Percentiles rank a stretch among this genome's conserved stretches.
Conservation (phyloP, 2,113 vertebrate species). For the Trichomycterus rosablanca region DNA sequence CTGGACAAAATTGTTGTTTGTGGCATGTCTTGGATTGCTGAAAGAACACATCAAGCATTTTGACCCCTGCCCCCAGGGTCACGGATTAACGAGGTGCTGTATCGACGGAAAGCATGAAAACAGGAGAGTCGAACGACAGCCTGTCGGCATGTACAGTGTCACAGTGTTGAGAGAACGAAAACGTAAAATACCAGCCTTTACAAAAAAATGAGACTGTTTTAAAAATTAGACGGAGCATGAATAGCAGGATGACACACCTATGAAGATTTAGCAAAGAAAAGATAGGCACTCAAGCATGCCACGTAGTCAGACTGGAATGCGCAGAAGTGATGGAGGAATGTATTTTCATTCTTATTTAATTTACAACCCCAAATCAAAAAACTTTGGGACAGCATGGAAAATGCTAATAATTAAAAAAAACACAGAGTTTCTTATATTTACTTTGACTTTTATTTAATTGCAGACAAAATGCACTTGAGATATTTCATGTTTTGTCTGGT, state of each 20-base stretch:
- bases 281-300: not conserved
- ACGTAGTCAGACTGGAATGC: not conserved
- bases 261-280: not conserved
- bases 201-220: not conserved
- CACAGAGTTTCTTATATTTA: no score
- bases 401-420: no score
- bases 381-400: no score
- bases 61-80: conserved; percentile 33
- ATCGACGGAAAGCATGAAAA: conserved; percentile 32
- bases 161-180: conserved; percentile 19
- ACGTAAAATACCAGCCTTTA: conserved; percentile 1
- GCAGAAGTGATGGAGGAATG: not conserved
- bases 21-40: conserved; percentile 16
- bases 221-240: not conserved
- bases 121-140: conserved; percentile 32
- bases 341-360: not conserved
- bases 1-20: conserved; percentile 26
- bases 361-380: no score
- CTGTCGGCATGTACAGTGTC: conserved; percentile 40
- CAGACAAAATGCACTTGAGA: no score
- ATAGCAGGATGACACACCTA: conserved; percentile 4
- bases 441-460: no score
- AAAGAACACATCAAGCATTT: conserved; percentile 36
- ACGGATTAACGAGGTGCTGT: conserved; percentile 39
- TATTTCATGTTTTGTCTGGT: no score